Evolutionary conservation across 2,888 invertebrate genomes (phyloP).

Genomic region (Drosophila antonietae): DNA sequence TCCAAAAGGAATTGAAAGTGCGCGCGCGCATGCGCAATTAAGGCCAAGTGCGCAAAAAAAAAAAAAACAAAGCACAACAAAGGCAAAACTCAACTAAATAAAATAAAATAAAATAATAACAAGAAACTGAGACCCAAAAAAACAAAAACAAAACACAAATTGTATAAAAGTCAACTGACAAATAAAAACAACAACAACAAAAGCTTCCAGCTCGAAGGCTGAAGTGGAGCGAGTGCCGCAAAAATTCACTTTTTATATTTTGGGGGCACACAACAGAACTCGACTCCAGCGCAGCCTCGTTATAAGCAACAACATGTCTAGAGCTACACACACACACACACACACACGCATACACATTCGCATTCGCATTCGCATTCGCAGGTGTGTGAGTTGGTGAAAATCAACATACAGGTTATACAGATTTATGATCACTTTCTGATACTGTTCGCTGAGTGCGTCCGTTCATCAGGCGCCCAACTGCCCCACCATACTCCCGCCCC

Average conservation of each 20-base stretch:
- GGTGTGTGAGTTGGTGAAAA: conserved; percentile 60
- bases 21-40: conserved; percentile 71
- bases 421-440: conserved; percentile 76
- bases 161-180: conserved; percentile 47
- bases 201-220: conserved; percentile 57
- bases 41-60: conserved; percentile 71
- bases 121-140: conserved; percentile 28
- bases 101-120: conserved; percentile 19
- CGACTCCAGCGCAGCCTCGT: conserved; percentile 20
- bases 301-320: conserved; percentile 27
- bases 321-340: conserved; percentile 8
- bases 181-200: conserved; percentile 19
- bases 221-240: conserved; percentile 56
- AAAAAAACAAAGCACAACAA: conserved; percentile 15
- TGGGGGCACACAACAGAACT: conserved; percentile 42
- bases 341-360: not conserved
- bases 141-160: conserved; percentile 16
- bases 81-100: conserved; percentile 9
- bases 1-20: conserved; percentile 80
- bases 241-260: conserved; percentile 68
- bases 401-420: conserved; percentile 72
- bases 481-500: not conserved
- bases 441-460: conserved; percentile 47
- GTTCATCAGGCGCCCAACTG: conserved; percentile 8
- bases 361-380: not conserved